Evolutionary conservation across 2,888 invertebrate species (phyloP).

Genomic region (Acleris laterana): DNA sequence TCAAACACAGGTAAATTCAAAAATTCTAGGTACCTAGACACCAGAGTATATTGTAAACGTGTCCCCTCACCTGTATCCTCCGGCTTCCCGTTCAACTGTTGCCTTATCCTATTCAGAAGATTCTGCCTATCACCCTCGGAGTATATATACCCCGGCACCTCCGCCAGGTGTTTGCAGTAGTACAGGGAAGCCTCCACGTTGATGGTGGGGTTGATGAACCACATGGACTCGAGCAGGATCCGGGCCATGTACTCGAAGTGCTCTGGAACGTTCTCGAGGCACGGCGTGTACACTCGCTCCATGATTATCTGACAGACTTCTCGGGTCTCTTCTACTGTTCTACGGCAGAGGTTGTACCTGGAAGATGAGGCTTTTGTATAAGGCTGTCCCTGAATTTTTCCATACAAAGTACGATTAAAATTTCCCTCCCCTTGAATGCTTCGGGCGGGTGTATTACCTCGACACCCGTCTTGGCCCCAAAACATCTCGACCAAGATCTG

Average conservation of each 20-base stretch:
- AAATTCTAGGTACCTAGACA: no score
- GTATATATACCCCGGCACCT: constrained; percentile 83
- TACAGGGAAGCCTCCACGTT: constrained; percentile 78
- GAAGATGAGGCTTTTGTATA: no score
- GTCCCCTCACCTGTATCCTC: constrained; percentile 57
- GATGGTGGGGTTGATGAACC: constrained; percentile 87
- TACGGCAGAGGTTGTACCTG: constrained; percentile 89
- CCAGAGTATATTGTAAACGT: background rate
- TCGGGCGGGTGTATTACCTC: no score
- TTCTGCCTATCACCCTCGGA: constrained; percentile 61
- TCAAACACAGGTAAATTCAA: no score
- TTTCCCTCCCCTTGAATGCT: no score
- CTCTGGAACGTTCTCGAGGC: constrained; percentile 83
- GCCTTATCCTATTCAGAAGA: constrained; percentile 54
- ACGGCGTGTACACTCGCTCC: constrained; percentile 86
- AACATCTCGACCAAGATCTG: no score
- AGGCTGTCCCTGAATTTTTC: no score
- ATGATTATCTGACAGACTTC: constrained; percentile 84
- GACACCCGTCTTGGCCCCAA: no score
- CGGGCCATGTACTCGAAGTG: constrained; percentile 87
- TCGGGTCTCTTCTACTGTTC: constrained; percentile 85
- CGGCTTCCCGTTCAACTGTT: constrained; percentile 59
- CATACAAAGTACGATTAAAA: no score
- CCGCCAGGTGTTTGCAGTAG: constrained; percentile 81
- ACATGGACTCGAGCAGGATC: constrained; percentile 87